A percentile compares a stretch with the other conserved stretches of the same genome.
Evolutionary conservation across 1,140 invertebrate genomes (phyloP).

Genomic region (Apis mellifera): DNA sequence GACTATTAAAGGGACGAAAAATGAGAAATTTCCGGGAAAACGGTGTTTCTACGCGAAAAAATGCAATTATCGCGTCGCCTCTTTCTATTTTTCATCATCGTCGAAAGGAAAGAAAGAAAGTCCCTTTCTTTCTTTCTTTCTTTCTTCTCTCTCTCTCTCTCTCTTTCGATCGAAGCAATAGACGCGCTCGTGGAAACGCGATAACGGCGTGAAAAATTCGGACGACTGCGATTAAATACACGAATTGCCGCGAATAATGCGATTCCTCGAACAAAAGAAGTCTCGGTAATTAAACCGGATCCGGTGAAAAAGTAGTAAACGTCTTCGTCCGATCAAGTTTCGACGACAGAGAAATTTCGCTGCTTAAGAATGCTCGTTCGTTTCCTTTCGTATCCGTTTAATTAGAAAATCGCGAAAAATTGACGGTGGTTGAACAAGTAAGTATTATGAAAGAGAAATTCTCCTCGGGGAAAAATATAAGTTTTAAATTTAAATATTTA

Average conservation of each 20-base stretch:
- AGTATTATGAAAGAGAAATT: too few relatives aligned
- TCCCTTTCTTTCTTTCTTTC: too few relatives aligned
- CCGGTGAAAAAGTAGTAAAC: constrained; percentile 20
- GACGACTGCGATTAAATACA: constrained; percentile 39
- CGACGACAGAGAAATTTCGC: too few relatives aligned
- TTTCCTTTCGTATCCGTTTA: too few relatives aligned
- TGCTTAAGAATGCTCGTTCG: too few relatives aligned
- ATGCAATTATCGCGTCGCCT: constrained; percentile 26
- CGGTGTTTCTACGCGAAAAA: constrained; percentile 22
- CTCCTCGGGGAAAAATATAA: too few relatives aligned
- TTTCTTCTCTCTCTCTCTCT: too few relatives aligned
- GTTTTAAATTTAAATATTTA: too few relatives aligned
- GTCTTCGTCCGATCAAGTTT: constrained; percentile 15
- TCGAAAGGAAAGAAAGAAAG: background rate
- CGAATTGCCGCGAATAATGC: constrained; percentile 39
- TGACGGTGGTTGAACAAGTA: too few relatives aligned
- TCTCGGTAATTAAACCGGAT: constrained; percentile 24
- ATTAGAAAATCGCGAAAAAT: too few relatives aligned
- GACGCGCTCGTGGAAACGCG: background rate
- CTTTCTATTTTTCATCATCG: background rate
- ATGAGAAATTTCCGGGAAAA: constrained; percentile 27
- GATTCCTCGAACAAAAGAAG: constrained; percentile 31
- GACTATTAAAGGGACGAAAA: constrained; percentile 25
- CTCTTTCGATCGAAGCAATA: background rate
- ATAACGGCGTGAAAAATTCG: constrained; percentile 15